Conservation (phyloP, 2,888 invertebrate species). For the Drosophila koepferae region DNA sequence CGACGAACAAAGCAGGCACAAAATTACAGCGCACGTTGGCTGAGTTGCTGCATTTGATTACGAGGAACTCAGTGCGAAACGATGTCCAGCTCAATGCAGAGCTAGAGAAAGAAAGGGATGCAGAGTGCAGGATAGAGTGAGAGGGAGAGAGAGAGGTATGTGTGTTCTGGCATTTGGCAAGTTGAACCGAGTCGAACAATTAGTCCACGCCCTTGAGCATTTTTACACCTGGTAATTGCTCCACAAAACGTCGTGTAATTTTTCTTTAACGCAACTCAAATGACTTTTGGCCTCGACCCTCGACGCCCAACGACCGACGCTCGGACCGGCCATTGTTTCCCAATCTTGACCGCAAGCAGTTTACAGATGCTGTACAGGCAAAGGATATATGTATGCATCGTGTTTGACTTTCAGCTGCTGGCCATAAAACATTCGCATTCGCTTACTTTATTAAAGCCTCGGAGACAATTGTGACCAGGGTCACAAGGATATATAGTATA, state of each 20-base stretch:
- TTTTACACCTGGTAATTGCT: constrained; percentile 83
- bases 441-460: constrained; percentile 46
- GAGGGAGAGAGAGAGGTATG: background rate
- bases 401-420: constrained; percentile 45
- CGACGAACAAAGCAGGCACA: constrained; percentile 57
- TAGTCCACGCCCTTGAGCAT: constrained; percentile 80
- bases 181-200: constrained; percentile 67
- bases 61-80: constrained; percentile 36
- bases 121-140: too few species aligned
- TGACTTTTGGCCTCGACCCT: constrained; percentile 59
- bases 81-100: constrained; percentile 43
- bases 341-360: constrained; percentile 56
- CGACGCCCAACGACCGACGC: constrained; percentile 10
- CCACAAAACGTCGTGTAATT: constrained; percentile 82
- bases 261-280: constrained; percentile 81
- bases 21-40: constrained; percentile 66
- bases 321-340: constrained; percentile 37
- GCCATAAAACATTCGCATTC: constrained; percentile 39
- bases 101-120: background rate
- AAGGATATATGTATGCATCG: constrained; percentile 3
- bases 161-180: constrained; percentile 35
- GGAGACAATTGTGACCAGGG: constrained; percentile 75
- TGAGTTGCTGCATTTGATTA: constrained; percentile 53
- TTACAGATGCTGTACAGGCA: constrained; percentile 21
- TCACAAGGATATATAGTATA: background rate